Evolutionary conservation across 2,113 vertebrate species (phyloP).

Genomic region (Coregonus clupeaformis): DNA sequence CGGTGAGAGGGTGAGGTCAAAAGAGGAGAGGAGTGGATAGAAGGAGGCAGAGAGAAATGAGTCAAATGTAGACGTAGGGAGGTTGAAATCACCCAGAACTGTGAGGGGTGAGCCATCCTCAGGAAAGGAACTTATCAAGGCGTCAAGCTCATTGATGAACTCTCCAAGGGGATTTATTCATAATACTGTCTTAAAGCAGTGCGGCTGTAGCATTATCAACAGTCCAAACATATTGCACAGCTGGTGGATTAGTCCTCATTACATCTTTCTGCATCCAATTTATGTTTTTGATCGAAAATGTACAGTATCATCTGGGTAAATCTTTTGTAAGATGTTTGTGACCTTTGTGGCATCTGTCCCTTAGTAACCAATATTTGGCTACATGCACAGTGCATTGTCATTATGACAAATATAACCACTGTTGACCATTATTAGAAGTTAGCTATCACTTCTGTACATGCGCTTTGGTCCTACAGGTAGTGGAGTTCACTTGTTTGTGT

Average conservation of each 20-base stretch:
- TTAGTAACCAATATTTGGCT: neutral
- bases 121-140: too few relatives aligned
- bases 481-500: neutral
- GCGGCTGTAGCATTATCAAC: neutral
- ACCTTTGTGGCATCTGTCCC: neutral
- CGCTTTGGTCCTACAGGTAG: neutral
- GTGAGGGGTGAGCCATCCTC: too few relatives aligned
- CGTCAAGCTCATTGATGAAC: too few relatives aligned
- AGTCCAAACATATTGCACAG: neutral
- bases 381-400: too few relatives aligned
- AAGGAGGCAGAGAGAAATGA: too few relatives aligned
- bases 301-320: neutral
- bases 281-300: neutral
- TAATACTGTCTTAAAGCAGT: neutral
- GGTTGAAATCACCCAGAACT: too few relatives aligned
- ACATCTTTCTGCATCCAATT: neutral
- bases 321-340: neutral
- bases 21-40: too few relatives aligned
- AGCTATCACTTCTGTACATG: neutral
- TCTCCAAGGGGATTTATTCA: too few relatives aligned
- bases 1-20: too few relatives aligned
- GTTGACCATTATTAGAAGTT: neutral
- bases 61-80: too few relatives aligned
- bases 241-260: neutral
- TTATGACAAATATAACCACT: neutral